Conservation (phyloP, 1,140 invertebrate species). For the Antheraea mylitta region DNA sequence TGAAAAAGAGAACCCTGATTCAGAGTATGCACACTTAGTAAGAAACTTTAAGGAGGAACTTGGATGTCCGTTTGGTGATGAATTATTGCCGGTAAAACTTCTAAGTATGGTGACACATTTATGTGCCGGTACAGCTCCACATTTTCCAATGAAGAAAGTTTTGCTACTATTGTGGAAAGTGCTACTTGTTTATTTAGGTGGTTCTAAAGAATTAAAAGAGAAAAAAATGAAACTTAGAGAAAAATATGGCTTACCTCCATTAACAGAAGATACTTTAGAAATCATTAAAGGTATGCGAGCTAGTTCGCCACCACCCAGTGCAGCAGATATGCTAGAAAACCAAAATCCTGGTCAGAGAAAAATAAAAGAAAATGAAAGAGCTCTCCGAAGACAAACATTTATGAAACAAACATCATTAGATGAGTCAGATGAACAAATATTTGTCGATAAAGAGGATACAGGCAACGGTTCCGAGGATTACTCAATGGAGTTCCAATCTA, state of each 20-base stretch:
- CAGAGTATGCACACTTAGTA: constrained; percentile 85
- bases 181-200: constrained; percentile 93
- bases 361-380: constrained; percentile 70
- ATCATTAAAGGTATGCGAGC: constrained; percentile 95
- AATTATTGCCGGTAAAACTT: constrained; percentile 92
- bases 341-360: constrained; percentile 88
- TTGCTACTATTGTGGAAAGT: constrained; percentile 98
- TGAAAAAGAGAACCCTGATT: constrained; percentile 81
- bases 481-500: constrained; percentile 70
- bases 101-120: constrained; percentile 96
- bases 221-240: constrained; percentile 87
- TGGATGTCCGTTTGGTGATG: constrained; percentile 86
- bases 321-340: constrained; percentile 93
- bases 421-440: constrained; percentile 86
- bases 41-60: constrained; percentile 91
- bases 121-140: constrained; percentile 95
- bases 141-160: constrained; percentile 99
- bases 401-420: constrained; percentile 97
- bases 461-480: constrained; percentile 74
- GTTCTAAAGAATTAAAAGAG: constrained; percentile 88
- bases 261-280: constrained; percentile 96
- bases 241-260: constrained; percentile 84
- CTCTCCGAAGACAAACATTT: constrained; percentile 83
- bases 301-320: constrained; percentile 95
- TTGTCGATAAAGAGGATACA: constrained; percentile 84